A percentile compares a stretch with the other conserved stretches of the same genome.
These are phyloP conservation scores for Leucophenga montana DNA, from an alignment of 2,888 invertebrate genomes.

Conservation along the genomic window DNA sequence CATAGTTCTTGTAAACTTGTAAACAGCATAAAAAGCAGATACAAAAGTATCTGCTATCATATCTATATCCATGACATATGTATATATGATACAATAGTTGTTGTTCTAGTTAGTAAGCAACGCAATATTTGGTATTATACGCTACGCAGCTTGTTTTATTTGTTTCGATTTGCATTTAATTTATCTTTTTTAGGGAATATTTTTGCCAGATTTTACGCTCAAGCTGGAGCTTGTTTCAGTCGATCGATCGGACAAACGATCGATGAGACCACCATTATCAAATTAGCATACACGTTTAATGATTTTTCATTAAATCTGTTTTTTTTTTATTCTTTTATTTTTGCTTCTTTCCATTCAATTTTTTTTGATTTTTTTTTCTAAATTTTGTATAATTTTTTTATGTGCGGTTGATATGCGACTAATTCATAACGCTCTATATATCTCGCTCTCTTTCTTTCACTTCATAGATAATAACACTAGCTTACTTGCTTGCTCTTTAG, in stretches of 20 bases:
- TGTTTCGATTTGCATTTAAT: no score
- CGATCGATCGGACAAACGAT: constrained; percentile 42
- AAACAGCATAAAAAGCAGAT: neutral
- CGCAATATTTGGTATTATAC: no score
- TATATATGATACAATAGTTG: constrained; percentile 43
- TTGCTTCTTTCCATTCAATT: constrained; percentile 36
- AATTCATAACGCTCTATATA: constrained; percentile 49
- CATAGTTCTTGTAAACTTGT: constrained; percentile 8
- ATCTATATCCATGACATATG: neutral
- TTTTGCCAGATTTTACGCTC: no score
- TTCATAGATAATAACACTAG: constrained; percentile 34
- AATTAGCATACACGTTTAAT: constrained; percentile 66
- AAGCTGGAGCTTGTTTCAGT: no score
- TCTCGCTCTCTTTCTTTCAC: constrained; percentile 36
- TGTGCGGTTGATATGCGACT: constrained; percentile 30
- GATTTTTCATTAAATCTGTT: constrained; percentile 31
- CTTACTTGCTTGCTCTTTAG: constrained; percentile 10
- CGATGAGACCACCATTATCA: constrained; percentile 59
- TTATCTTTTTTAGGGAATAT: no score
- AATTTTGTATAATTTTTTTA: constrained; percentile 27
- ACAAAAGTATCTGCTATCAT: neutral
- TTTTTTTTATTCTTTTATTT: constrained; percentile 20
- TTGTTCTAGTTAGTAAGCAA: constrained; percentile 24
- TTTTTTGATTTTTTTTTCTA: constrained; percentile 23
- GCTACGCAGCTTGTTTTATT: no score